phyloP scores from a whole-genome alignment of 1,140 invertebrate genomes.

The Bombus haemorrhoidalis region DNA sequence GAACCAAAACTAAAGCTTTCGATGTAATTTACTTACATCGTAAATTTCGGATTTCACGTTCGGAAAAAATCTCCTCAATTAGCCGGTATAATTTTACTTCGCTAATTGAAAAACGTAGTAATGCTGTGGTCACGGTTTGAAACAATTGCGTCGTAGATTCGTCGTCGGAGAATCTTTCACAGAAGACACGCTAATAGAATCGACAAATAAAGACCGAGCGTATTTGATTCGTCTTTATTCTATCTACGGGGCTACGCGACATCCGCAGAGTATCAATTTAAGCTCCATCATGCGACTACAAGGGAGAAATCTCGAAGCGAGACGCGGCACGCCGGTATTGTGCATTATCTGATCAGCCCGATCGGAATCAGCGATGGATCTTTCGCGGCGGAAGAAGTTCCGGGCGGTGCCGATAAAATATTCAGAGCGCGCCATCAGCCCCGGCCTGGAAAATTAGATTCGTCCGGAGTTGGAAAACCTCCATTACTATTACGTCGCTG shows the following conservation, averaged over 20 bases:
- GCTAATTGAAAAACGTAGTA: no score
- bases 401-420: constrained; percentile 60
- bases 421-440: constrained; percentile 62
- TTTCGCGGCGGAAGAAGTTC: constrained; percentile 51
- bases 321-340: constrained; percentile 3
- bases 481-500: constrained; percentile 58
- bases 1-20: background rate
- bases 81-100: no score
- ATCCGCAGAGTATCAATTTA: constrained; percentile 16
- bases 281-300: background rate
- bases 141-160: no score
- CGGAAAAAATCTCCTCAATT: no score
- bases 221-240: background rate
- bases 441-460: constrained; percentile 66
- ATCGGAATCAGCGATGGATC: constrained; percentile 58
- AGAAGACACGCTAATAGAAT: background rate
- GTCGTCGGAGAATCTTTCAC: background rate
- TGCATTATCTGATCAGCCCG: constrained; percentile 41
- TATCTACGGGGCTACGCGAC: background rate
- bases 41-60: background rate
- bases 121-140: no score
- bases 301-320: constrained; percentile 10
- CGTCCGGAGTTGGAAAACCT: constrained; percentile 68
- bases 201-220: no score
- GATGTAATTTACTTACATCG: background rate